phyloP scores from a whole-genome alignment of 2,888 invertebrate genomes.

The Salticus scenicus region DNA sequence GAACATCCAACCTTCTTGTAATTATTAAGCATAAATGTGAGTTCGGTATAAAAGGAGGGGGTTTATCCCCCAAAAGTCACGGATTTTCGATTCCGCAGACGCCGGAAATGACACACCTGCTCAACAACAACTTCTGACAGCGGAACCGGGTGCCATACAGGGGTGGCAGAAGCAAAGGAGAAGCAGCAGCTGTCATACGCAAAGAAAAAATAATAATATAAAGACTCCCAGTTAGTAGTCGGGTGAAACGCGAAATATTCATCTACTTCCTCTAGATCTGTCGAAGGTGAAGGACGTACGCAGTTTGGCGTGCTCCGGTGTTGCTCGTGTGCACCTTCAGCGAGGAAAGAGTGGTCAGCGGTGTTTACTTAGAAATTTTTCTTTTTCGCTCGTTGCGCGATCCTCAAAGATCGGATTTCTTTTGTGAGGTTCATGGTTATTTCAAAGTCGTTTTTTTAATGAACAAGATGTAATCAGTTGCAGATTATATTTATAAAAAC shows the following conservation, averaged over 20 bases:
- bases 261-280: not conserved
- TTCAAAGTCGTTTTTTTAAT: no score
- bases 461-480: no score
- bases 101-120: conserved; percentile 69
- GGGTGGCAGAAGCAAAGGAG: conserved; percentile 17
- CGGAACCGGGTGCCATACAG: conserved; percentile 40
- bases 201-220: conserved; percentile 17
- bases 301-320: not conserved
- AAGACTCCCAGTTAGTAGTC: not conserved
- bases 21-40: conserved; percentile 24
- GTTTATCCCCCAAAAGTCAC: conserved; percentile 30
- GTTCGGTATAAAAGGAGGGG: no score
- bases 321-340: not conserved
- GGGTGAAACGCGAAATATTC: not conserved
- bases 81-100: conserved; percentile 43
- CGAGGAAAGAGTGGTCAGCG: not conserved
- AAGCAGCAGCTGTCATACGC: conserved; percentile 28
- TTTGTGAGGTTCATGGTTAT: no score
- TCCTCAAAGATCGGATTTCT: no score
- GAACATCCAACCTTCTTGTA: conserved; percentile 26
- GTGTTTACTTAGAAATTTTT: no score
- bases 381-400: no score
- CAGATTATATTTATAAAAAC: no score
- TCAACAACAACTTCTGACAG: conserved; percentile 46
- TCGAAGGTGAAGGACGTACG: conserved; percentile 6